Evolutionary conservation across 2,797 vertebrate species (phyloP), one percentile per base, ranked within the genome.

Genomic region (Peromyscus eremicus): DNA sequence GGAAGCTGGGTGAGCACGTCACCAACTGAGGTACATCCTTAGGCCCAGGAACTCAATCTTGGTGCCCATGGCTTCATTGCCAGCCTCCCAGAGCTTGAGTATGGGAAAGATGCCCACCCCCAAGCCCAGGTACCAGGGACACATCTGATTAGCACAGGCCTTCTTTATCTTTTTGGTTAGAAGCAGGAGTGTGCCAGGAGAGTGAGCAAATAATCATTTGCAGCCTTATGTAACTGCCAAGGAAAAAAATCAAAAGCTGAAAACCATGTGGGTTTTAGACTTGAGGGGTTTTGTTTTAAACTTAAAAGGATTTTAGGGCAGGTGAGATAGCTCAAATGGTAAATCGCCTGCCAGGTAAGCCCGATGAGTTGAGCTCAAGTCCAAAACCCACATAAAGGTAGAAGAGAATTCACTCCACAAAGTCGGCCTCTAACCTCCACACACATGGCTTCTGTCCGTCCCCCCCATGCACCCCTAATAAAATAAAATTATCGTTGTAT

Each of bases 131-230:
- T 17, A 46, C 40, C 40, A 2, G 19, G 21, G 76, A n/a, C 62
- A 77, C 1, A 0, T 19, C 71, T 7, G 37, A 12, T 5, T 17
- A 17, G 1, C 34, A n/a, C 27, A 37, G 37, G 1, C 49, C 40
- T 64, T 32, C 2, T 64, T 27, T 2, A 40, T 5, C 23, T 37
- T 77, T 49, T 83, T 37, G 21, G 4, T 0, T 46, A 8, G 64
- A 71, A 49, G 80, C n/a, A 3, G 40, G 37, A 13, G 11, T 6
- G 13, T 73, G 23, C 19, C 25, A 5, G 49, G 55, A 71, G 11
- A 88, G 27, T 4, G 12, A 0, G 37, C 62, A 37, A 7, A 62
- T 5, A 75, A 0, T 25, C n/a, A 34, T 12, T 1, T 25, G 71
- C 19, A 80, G 52, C 12, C 21, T 70, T 52, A 43, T 12, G 7